Base-by-base conservation (phyloP, 2,113 vertebrate genomes). In the Pardalotus punctatus region DNA sequence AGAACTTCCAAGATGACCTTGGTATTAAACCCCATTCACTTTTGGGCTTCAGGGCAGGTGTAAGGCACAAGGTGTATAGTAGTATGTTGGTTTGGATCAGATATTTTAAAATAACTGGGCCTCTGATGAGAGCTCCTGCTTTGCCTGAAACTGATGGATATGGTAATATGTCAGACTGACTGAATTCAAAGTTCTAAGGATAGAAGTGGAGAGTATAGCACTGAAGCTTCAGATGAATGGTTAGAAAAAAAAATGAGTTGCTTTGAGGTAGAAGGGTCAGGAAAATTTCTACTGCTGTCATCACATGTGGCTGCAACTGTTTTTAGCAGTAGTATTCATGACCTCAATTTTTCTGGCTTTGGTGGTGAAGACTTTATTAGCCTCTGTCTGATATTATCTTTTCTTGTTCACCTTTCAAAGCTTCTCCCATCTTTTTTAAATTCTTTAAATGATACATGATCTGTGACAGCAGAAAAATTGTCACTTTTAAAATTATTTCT, bases 101-200 rank as follows among this genome's bases (percentile, higher is more conserved):
- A 12, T 48, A 3, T 58, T 81, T 31, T 17, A 50, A 57, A 87
- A 69, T 38, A 47, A 47, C 8, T 64, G 9, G 6, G 8, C 6
- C 9, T 54, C 29, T 36, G 38, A n/a, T 36, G 31, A 65, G 11
- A 54, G 4, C 4, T 77, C 12, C 43, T 40, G 14, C 31, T 82
- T 57, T 40, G 8, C 0, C 0, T 33, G 28, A 36, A 76, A 58
- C 11, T 14, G 4, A 24, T 12, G 36, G 5, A 28, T 42, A 11
- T 28, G 25, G 5, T 54, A 69, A 58, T 13, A 42, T 38, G 20
- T 9, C 8, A 78, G 33, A 33, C 20, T 25, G n/a, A n/a, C 11
- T 36, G 11, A 71, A 58, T 40, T 43, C 10, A 71, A 53, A 56
- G 29, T 62, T 76, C 45, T 76, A 50, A 58, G 12, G 8, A 13